Evolutionary conservation across 1,140 invertebrate species (phyloP).

Genomic region (Euschistus heros): DNA sequence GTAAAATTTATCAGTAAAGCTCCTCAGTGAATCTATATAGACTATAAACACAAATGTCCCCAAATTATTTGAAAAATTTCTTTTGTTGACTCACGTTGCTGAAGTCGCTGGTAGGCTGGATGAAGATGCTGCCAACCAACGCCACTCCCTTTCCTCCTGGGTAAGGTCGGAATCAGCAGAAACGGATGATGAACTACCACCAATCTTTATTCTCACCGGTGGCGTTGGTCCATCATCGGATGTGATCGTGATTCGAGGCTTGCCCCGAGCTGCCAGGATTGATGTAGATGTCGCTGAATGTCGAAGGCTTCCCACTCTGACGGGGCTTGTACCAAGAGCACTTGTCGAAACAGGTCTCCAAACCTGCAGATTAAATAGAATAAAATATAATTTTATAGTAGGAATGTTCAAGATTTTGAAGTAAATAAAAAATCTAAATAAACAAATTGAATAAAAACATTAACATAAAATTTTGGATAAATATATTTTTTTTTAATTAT

Average conservation of each 20-base stretch:
- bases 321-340: not conserved
- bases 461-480: too few species aligned
- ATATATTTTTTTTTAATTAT: too few species aligned
- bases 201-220: slow-evolving; percentile 6
- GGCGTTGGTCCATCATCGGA: not conserved
- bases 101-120: slow-evolving; percentile 14
- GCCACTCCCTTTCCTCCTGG: slow-evolving; percentile 21
- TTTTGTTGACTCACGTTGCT: not conserved
- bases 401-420: too few species aligned
- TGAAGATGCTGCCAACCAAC: slow-evolving; percentile 17
- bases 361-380: not conserved
- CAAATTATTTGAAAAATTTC: too few species aligned
- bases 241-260: slow-evolving; percentile 20
- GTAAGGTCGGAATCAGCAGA: slow-evolving; percentile 21
- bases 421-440: too few species aligned
- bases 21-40: too few species aligned
- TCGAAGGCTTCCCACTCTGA: not conserved
- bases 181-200: slow-evolving; percentile 16
- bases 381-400: too few species aligned
- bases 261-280: slow-evolving; percentile 10
- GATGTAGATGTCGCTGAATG: slow-evolving; percentile 20
- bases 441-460: too few species aligned
- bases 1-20: too few species aligned
- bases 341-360: slow-evolving; percentile 14
- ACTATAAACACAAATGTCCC: too few species aligned